Conservation (phyloP, 2,797 vertebrate species). For the Masticophis lateralis region DNA sequence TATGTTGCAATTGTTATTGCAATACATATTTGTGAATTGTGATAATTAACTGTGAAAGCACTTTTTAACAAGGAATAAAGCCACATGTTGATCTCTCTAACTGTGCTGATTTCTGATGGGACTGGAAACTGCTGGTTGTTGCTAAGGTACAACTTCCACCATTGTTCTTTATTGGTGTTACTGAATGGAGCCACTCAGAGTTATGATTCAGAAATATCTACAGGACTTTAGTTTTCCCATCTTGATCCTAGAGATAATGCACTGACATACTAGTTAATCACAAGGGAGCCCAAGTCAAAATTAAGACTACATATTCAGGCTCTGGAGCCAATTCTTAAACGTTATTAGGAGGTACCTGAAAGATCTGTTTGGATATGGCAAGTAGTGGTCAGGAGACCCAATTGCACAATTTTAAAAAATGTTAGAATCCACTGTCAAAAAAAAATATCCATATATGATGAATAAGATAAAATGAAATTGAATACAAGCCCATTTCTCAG, state of each 20-base stretch:
- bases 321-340: neutral
- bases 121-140: neutral
- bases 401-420: neutral
- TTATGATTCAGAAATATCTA: neutral
- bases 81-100: neutral
- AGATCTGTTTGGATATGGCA: neutral
- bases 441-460: neutral
- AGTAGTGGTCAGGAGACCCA: neutral
- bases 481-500: neutral
- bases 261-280: neutral
- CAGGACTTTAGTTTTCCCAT: neutral
- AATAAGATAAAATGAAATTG: neutral
- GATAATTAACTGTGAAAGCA: neutral
- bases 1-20: neutral
- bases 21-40: neutral
- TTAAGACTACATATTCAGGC: neutral
- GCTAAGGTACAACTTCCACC: neutral
- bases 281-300: neutral
- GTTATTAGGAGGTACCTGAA: neutral
- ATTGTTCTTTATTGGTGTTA: neutral
- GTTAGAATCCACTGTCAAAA: neutral
- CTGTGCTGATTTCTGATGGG: neutral
- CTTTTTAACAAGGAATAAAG: neutral
- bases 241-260: neutral
- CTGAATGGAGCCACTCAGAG: neutral